Percentiles rank a stretch among this genome's conserved stretches.
Evolutionary conservation across 2,113 vertebrate species (phyloP).

Genomic region (Scolopax mira): DNA sequence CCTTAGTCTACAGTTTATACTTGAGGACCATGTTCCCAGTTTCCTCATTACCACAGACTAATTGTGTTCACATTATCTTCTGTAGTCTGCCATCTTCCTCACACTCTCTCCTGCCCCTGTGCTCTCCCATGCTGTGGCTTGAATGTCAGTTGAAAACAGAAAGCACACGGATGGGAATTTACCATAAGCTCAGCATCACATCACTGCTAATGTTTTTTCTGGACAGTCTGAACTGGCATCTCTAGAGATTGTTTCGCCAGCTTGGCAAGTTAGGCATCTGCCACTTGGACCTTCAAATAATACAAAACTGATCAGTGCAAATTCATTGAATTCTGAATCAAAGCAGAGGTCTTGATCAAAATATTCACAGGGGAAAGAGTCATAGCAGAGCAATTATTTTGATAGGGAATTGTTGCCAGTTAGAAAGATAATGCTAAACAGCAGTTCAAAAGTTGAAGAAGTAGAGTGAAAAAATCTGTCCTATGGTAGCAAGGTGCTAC

Average conservation of each 20-base stretch:
- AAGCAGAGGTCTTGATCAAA: not conserved
- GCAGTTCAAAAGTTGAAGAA: not conserved
- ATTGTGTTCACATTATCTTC: not conserved
- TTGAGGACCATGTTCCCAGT: not conserved
- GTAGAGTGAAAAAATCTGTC: not conserved
- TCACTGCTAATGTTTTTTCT: not conserved
- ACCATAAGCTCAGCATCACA: not conserved
- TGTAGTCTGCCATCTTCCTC: not conserved
- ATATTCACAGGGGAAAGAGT: not conserved
- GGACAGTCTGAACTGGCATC: not conserved
- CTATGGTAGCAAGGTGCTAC: not conserved
- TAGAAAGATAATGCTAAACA: not conserved
- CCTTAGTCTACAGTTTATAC: not conserved
- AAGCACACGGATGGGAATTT: not conserved
- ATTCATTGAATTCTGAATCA: not conserved
- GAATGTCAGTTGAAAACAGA: not conserved
- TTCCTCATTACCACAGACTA: not conserved
- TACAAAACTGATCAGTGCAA: accelerated
- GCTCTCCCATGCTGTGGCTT: not conserved
- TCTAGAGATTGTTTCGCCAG: not conserved
- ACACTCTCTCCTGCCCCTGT: not conserved
- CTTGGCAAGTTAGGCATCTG: not conserved
- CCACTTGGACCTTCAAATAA: not conserved
- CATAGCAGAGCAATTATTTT: not conserved
- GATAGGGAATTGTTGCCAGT: not conserved